phyloP scores from a whole-genome alignment of 1,140 invertebrate species.

The Hydropsyche tenuis region DNA sequence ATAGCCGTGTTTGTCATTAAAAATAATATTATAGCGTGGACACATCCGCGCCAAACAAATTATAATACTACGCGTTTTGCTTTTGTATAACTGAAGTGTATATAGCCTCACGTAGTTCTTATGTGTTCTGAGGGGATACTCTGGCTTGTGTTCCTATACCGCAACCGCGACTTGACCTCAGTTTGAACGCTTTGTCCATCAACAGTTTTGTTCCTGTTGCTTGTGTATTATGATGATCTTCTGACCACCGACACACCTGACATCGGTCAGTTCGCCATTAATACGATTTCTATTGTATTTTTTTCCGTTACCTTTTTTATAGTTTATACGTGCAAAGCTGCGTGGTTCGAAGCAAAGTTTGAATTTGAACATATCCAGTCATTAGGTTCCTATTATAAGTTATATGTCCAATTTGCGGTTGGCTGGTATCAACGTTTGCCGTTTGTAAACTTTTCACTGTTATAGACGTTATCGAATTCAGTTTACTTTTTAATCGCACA shows the following conservation, averaged over 20 bases:
- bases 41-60: constrained; percentile 13
- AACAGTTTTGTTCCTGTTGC: constrained; percentile 14
- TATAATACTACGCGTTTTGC: not conserved
- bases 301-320: too few relatives aligned
- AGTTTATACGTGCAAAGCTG: too few relatives aligned
- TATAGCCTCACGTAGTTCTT: constrained; percentile 43
- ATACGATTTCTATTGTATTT: not conserved
- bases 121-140: not conserved
- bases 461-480: not conserved
- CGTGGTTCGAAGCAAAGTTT: too few relatives aligned
- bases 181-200: constrained; percentile 34
- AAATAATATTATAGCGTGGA: too few relatives aligned
- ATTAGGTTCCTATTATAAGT: constrained; percentile 40
- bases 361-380: constrained; percentile 12
- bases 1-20: too few relatives aligned
- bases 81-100: not conserved
- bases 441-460: constrained; percentile 22
- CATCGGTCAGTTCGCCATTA: not conserved
- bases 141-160: constrained; percentile 33
- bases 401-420: constrained; percentile 36
- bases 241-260: constrained; percentile 10
- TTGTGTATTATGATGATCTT: not conserved
- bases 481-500: not conserved
- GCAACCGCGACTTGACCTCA: constrained; percentile 46
- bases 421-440: constrained; percentile 38